phyloP scores from a whole-genome alignment of 2,888 invertebrate species.

The Heliconius ethilla region DNA sequence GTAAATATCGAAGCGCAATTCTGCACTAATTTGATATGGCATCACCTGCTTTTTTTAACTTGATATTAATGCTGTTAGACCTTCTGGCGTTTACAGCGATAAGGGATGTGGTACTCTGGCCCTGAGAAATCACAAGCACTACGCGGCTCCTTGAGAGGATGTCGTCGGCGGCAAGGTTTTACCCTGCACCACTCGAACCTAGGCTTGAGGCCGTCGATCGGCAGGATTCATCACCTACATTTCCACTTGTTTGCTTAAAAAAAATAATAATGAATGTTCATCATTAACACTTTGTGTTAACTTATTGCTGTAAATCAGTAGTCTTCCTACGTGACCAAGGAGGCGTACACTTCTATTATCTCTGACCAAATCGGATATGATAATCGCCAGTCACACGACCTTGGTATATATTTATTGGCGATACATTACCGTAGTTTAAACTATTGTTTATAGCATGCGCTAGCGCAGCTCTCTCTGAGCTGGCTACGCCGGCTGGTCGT shows the following conservation, averaged over 20 bases:
- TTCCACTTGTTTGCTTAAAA: too few relatives aligned
- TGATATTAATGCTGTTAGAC: too few relatives aligned
- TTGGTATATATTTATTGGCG: constrained; percentile 34
- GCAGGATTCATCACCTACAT: too few relatives aligned
- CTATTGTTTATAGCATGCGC: constrained; percentile 68
- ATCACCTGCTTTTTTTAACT: too few relatives aligned
- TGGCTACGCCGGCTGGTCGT: constrained; percentile 55
- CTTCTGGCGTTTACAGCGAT: not conserved
- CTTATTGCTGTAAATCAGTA: not conserved
- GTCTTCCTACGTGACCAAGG: constrained; percentile 31
- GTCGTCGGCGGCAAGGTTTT: too few relatives aligned
- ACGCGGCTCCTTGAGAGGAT: too few relatives aligned
- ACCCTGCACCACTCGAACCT: too few relatives aligned
- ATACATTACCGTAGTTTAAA: constrained; percentile 55
- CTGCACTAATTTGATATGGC: not conserved
- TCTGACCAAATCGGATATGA: constrained; percentile 29
- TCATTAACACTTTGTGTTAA: not conserved
- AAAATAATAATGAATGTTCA: not conserved
- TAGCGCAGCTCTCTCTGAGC: constrained; percentile 62
- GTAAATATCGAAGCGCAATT: not conserved
- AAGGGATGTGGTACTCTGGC: too few relatives aligned
- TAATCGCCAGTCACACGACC: constrained; percentile 28
- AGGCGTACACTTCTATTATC: constrained; percentile 37
- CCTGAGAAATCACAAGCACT: too few relatives aligned
- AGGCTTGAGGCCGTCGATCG: too few relatives aligned